phyloP scores from a whole-genome alignment of 2,797 vertebrate genomes.

The Falco novaeseelandiae region DNA sequence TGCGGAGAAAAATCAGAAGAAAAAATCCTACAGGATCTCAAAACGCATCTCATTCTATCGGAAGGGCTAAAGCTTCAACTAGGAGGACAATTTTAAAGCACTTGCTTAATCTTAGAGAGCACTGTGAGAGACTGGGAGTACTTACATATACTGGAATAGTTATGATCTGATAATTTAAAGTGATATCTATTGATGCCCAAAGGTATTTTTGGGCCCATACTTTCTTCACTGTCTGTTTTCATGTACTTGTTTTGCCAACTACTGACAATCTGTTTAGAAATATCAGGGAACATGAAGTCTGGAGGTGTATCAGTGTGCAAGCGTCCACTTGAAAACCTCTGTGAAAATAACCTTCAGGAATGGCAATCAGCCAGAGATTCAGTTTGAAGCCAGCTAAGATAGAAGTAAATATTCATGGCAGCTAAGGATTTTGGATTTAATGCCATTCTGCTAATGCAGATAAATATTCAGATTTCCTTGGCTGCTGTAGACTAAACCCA shows the following conservation, averaged over 20 bases:
- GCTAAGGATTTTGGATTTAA: constrained; percentile 30
- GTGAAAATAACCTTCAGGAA: constrained; percentile 34
- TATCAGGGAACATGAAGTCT: background rate
- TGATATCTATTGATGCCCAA: constrained; percentile 21
- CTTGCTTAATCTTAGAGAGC: constrained; percentile 1
- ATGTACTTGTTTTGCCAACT: constrained; percentile 21
- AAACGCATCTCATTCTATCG: background rate
- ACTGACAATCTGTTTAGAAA: constrained; percentile 34
- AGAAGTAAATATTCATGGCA: constrained; percentile 18
- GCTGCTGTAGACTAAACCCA: background rate
- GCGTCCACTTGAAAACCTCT: constrained; percentile 6
- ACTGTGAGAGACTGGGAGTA: constrained; percentile 24
- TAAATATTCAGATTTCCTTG: constrained; percentile 25
- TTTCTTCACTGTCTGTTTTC: constrained; percentile 30
- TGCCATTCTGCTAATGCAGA: constrained; percentile 4
- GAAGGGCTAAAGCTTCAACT: background rate
- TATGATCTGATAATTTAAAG: constrained; percentile 52
- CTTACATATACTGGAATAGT: constrained; percentile 27
- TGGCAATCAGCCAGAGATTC: background rate
- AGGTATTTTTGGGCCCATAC: constrained; percentile 28
- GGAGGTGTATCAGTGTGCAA: constrained; percentile 4
- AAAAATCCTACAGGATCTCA: background rate
- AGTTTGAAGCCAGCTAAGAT: constrained; percentile 21
- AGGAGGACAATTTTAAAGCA: constrained; percentile 3
- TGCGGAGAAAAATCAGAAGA: background rate